Evolutionary conservation across 2,888 invertebrate species (phyloP).

Genomic region (Cenopis cana): DNA sequence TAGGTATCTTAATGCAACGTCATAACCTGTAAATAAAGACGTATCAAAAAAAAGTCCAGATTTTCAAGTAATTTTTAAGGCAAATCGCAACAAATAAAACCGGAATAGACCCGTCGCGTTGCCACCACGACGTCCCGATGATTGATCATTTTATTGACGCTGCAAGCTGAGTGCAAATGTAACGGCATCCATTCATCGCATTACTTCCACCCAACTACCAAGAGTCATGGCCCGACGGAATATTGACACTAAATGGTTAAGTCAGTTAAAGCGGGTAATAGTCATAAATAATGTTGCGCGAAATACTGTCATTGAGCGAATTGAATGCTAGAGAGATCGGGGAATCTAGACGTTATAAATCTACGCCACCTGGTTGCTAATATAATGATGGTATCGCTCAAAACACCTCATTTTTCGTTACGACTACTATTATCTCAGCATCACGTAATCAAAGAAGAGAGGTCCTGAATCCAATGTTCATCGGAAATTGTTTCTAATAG

Average conservation of each 20-base stretch:
- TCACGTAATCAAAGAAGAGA: too few species aligned
- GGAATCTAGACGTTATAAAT: background rate
- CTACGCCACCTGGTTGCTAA: too few species aligned
- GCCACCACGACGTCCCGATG: background rate
- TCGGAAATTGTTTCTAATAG: too few species aligned
- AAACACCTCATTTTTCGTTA: too few species aligned
- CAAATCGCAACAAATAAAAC: background rate
- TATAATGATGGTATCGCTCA: too few species aligned
- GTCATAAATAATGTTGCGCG: slow-evolving; percentile 13
- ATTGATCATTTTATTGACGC: slow-evolving; percentile 19
- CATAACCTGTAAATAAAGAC: too few species aligned
- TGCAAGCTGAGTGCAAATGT: slow-evolving; percentile 53
- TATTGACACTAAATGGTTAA: slow-evolving; percentile 21
- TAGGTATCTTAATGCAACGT: too few species aligned
- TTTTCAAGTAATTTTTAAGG: background rate
- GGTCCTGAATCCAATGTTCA: too few species aligned
- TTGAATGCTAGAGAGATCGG: background rate
- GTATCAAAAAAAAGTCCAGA: background rate
- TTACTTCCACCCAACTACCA: slow-evolving; percentile 68
- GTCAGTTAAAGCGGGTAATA: slow-evolving; percentile 21
- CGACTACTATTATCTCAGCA: too few species aligned
- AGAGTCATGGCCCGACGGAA: slow-evolving; percentile 15
- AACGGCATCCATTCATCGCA: slow-evolving; percentile 69
- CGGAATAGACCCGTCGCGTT: slow-evolving; percentile 3
- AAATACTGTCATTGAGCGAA: background rate